These are phyloP conservation scores for Montipora sp. DNA, from an alignment of 64 coral and sea anemone species.

Conservation along the genomic window DNA sequence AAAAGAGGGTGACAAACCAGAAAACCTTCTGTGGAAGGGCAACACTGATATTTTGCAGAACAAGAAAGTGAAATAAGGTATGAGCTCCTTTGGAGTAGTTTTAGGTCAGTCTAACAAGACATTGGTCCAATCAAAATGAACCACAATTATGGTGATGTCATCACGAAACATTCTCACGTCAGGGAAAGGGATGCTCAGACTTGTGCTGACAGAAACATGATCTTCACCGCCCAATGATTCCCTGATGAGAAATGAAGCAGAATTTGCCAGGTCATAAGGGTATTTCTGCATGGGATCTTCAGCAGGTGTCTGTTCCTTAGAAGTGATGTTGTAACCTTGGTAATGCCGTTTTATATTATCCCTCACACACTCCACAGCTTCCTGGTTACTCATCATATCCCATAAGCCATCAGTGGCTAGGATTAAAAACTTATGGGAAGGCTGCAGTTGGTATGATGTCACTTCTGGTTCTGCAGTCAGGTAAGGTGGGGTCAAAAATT, in stretches of 20 bases:
- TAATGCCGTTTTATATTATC: slow-evolving; percentile 42
- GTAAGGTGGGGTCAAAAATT: slow-evolving; percentile 86
- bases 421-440: slow-evolving; percentile 80
- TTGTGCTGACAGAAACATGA: slow-evolving; percentile 62
- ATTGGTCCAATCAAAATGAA: slow-evolving; percentile 88
- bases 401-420: slow-evolving; percentile 96
- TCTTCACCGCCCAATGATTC: slow-evolving; percentile 86
- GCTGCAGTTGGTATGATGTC: slow-evolving; percentile 72
- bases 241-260: slow-evolving; percentile 78
- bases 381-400: slow-evolving; percentile 90
- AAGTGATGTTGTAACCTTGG: neutral
- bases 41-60: no score
- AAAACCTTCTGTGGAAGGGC: no score
- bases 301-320: neutral
- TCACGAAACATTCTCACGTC: slow-evolving; percentile 80
- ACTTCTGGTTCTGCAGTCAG: slow-evolving; percentile 94
- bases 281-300: slow-evolving; percentile 12
- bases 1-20: no score
- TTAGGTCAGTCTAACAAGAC: neutral
- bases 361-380: slow-evolving; percentile 76
- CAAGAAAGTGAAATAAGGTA: neutral
- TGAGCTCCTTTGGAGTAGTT: neutral
- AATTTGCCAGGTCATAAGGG: slow-evolving; percentile 73
- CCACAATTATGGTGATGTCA: slow-evolving; percentile 86
- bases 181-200: slow-evolving; percentile 77